Percentiles rank a stretch among this genome's conserved stretches.
Evolutionary conservation across 2,888 invertebrate species (phyloP).

Genomic region (Parnassius glacialis): DNA sequence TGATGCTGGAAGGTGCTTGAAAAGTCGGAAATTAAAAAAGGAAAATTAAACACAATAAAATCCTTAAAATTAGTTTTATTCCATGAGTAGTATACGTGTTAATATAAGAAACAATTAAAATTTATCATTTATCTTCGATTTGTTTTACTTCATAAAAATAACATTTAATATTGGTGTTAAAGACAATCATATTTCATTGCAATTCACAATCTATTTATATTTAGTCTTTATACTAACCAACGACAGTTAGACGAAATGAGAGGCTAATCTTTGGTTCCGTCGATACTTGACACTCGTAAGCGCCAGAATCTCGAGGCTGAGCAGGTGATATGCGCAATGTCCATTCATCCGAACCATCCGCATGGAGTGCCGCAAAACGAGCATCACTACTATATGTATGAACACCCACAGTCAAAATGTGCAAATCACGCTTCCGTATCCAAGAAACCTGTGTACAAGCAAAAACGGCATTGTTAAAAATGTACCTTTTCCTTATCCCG

Average conservation of each 20-base stretch:
- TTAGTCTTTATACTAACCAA: conserved; percentile 80
- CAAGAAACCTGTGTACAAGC: conserved; percentile 85
- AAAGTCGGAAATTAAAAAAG: too few relatives aligned
- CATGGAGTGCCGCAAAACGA: conserved; percentile 83
- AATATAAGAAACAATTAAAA: too few relatives aligned
- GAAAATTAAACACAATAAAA: too few relatives aligned
- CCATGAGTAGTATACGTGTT: too few relatives aligned
- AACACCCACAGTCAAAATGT: conserved; percentile 83
- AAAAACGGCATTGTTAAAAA: background rate
- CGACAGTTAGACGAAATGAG: conserved; percentile 86
- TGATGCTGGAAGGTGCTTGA: too few relatives aligned
- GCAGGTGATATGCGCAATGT: conserved; percentile 80
- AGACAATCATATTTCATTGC: too few relatives aligned
- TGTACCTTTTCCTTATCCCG: too few relatives aligned
- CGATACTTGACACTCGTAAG: conserved; percentile 95
- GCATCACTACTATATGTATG: conserved; percentile 84
- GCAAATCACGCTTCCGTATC: conserved; percentile 91
- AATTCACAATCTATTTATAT: too few relatives aligned
- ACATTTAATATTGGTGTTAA: too few relatives aligned
- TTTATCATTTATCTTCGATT: too few relatives aligned
- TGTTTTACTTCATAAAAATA: too few relatives aligned
- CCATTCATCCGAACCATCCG: conserved; percentile 84
- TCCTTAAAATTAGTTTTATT: too few relatives aligned
- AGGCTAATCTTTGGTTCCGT: conserved; percentile 94
- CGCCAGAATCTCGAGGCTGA: conserved; percentile 89